Base-by-base conservation (phyloP, 2,113 vertebrate genomes). In the Fregetta grallaria region DNA sequence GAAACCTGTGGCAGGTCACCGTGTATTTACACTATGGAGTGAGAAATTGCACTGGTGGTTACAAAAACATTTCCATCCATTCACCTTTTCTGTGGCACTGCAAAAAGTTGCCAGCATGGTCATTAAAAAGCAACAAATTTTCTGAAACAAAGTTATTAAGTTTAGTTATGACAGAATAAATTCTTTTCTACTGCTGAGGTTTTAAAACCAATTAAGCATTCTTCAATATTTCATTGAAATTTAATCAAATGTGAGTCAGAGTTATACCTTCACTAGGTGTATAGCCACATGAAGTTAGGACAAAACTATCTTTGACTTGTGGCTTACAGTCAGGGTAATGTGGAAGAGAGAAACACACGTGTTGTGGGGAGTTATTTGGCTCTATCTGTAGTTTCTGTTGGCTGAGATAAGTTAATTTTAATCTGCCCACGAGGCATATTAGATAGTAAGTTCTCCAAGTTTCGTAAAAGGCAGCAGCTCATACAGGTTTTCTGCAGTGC, bases 191-290 rank as follows among this genome's bases (percentile, higher is more conserved):
- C 53, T 79, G 40, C 26, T 77, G 75, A 96, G 27, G 36, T 77
- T 66, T 66, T 93, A 93, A 89, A 94, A 61, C 47, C 32, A 92
- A 90, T 95, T 94, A 96, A 94, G 21, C 36, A 91, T 79, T 87
- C 73, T 89, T 96, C 71, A 97, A 47, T 92, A 96, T 94, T 92
- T 93, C 76, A 89, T 29, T 93, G 77, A 65, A 79, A 77, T 94
- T 79, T 94, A 94, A 94, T 97, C 75, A 68, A 68, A 63, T 7
- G 1, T 20, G n/a, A 87, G 58, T 50, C 62, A 91, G 77, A 92
- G 36, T 82, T 95, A 77, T 44, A 83, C 70, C 73, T 94, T 94
- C 77, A 93, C 83, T 87, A 95, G 20, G 13, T 75, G 20, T 42
- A 79, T 36, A 90, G 18, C 34, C 62, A 87, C 62, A 63, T 94